Conservation (phyloP, 2,888 invertebrate species). For the Diloba caeruleocephala region DNA sequence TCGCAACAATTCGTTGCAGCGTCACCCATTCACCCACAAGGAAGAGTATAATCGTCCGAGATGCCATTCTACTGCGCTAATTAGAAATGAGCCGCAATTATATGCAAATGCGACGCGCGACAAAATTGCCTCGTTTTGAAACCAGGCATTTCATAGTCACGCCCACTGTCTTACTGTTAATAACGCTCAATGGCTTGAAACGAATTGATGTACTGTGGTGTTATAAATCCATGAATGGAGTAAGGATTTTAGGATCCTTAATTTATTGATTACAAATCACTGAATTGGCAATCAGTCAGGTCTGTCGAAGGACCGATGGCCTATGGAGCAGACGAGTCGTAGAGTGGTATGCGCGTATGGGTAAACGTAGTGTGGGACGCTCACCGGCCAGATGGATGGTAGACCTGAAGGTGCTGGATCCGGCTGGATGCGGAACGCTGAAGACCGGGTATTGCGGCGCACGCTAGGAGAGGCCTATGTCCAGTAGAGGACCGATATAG, state of each 20-base stretch:
- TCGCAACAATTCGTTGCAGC: constrained; percentile 26
- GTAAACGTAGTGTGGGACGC: no score
- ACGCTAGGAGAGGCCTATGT: no score
- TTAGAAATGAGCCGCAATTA: constrained; percentile 83
- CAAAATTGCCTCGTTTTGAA: constrained; percentile 79
- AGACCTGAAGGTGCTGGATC: no score
- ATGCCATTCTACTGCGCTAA: constrained; percentile 63
- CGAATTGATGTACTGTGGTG: constrained; percentile 42
- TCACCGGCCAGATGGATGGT: no score
- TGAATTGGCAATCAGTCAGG: no score
- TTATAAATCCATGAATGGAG: constrained; percentile 24
- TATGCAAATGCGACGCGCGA: constrained; percentile 81
- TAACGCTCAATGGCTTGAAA: constrained; percentile 46
- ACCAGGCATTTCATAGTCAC: constrained; percentile 75
- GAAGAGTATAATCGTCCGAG: constrained; percentile 51
- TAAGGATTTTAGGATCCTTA: constrained; percentile 22
- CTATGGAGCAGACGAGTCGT: no score
- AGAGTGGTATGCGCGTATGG: no score
- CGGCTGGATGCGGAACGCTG: no score
- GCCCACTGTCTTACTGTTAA: constrained; percentile 64
- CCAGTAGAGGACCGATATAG: no score
- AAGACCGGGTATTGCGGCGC: no score
- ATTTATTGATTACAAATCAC: constrained; percentile 16
- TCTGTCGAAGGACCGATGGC: no score
- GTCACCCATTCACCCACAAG: constrained; percentile 50